These are phyloP conservation scores for Orthosia gothica DNA, from an alignment of 2,888 invertebrate genomes.

Conservation along the genomic window DNA sequence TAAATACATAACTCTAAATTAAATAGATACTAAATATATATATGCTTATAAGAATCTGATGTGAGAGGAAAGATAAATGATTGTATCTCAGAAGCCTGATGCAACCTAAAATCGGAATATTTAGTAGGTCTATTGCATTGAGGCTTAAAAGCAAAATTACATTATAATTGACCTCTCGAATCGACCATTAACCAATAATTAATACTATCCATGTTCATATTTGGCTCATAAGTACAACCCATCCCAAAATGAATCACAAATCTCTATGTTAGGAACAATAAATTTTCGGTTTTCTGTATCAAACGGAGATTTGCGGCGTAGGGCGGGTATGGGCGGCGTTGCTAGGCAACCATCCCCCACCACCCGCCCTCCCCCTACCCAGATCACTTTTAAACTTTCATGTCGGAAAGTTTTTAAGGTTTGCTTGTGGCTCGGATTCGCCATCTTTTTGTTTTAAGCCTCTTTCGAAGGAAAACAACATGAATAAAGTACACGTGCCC, in stretches of 20 bases:
- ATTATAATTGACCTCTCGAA: too few species aligned
- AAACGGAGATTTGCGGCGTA: constrained; percentile 89
- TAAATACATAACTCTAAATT: too few species aligned
- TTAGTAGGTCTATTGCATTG: not conserved
- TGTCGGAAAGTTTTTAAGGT: constrained; percentile 91
- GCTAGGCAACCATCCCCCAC: constrained; percentile 82
- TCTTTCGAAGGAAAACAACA: constrained; percentile 80
- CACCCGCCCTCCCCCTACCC: constrained; percentile 72
- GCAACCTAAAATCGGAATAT: too few species aligned
- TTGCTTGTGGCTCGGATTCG: constrained; percentile 88
- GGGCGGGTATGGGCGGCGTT: constrained; percentile 85
- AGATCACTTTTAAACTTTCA: constrained; percentile 92
- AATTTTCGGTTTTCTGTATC: constrained; percentile 86
- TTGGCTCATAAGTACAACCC: constrained; percentile 13
- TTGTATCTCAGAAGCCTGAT: too few species aligned
- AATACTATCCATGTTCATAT: not conserved
- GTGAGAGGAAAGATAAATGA: too few species aligned
- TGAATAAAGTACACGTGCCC: constrained; percentile 63
- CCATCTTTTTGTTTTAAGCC: constrained; percentile 88
- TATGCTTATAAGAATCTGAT: too few species aligned
- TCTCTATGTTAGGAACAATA: constrained; percentile 84
- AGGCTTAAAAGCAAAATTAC: not conserved
- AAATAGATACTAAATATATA: too few species aligned
- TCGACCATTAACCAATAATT: not conserved
- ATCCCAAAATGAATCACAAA: constrained; percentile 69